Evolutionary conservation across 2,113 vertebrate species (phyloP).

Genomic region (Cololabis saira): DNA sequence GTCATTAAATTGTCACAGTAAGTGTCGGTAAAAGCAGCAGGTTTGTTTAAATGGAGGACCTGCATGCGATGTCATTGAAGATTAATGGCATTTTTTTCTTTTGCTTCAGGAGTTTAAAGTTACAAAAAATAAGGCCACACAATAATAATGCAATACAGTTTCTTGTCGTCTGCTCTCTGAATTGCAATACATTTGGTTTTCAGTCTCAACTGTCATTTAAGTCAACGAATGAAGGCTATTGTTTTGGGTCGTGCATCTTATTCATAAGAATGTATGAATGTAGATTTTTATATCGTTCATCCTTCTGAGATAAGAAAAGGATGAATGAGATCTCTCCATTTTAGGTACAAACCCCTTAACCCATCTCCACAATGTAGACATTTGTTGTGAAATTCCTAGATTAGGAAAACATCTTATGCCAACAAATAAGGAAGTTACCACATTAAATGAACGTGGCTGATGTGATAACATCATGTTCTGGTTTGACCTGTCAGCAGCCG

Average conservation of each 20-base stretch:
- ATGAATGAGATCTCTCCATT: not conserved
- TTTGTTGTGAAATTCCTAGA: not conserved
- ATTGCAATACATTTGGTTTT: too few relatives aligned
- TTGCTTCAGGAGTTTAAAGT: too few relatives aligned
- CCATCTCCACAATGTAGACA: not conserved
- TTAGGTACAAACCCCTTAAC: too few relatives aligned
- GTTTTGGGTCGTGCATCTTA: too few relatives aligned
- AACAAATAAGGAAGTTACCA: constrained; percentile 7
- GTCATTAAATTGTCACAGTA: not conserved
- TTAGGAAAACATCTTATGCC: not conserved
- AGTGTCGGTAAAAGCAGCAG: not conserved
- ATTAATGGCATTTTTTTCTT: too few relatives aligned
- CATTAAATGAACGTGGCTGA: not conserved
- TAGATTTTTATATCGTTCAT: too few relatives aligned
- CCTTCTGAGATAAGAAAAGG: not conserved
- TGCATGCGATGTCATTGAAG: not conserved
- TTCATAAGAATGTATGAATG: too few relatives aligned
- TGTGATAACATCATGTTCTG: not conserved
- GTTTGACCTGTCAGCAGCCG: not conserved
- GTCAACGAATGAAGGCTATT: too few relatives aligned
- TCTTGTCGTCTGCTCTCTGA: too few relatives aligned
- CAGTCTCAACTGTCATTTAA: too few relatives aligned
- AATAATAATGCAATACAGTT: too few relatives aligned
- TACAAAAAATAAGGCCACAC: too few relatives aligned
- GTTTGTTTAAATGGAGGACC: not conserved